Percentiles rank a stretch among this genome's conserved stretches.
phyloP scores from a whole-genome alignment of 2,888 invertebrate genomes.

The Dryomyza anilis region DNA sequence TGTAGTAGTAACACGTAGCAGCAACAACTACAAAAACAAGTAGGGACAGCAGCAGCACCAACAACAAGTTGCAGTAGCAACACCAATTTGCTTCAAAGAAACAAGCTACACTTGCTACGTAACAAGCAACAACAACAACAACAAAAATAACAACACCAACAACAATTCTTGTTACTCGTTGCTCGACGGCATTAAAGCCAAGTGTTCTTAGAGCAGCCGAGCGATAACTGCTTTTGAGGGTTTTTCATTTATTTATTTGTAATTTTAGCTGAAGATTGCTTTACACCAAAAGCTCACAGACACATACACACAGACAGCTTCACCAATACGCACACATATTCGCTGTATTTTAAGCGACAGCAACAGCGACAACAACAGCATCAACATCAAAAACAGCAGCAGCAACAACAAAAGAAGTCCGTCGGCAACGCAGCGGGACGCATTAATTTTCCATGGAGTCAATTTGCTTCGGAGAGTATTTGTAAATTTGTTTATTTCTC shows the following conservation, averaged over 20 bases:
- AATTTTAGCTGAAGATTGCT: constrained; percentile 2
- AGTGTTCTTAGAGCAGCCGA: too few relatives aligned
- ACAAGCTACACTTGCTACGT: neutral
- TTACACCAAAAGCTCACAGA: constrained; percentile 1
- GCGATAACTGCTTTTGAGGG: constrained; percentile 3
- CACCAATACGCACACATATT: neutral
- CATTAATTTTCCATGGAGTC: constrained; percentile 12
- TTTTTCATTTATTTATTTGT: constrained; percentile 7
- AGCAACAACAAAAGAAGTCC: constrained; percentile 2
- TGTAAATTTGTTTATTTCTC: neutral
- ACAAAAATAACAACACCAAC: too few relatives aligned
- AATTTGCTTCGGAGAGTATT: constrained; percentile 7
- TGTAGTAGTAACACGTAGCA: neutral
- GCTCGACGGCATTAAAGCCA: neutral
- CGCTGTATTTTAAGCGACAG: neutral
- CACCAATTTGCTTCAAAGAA: neutral
- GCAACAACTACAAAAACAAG: constrained; percentile 3
- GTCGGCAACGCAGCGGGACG: constrained; percentile 10
- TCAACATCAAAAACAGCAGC: neutral
- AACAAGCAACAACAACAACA: too few relatives aligned
- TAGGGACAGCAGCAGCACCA: neutral
- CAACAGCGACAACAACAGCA: neutral
- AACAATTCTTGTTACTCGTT: too few relatives aligned
- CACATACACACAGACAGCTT: neutral
- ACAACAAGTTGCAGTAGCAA: neutral